Conservation (phyloP, 2,113 vertebrate genomes). For the Psilopogon haemacephalus region DNA sequence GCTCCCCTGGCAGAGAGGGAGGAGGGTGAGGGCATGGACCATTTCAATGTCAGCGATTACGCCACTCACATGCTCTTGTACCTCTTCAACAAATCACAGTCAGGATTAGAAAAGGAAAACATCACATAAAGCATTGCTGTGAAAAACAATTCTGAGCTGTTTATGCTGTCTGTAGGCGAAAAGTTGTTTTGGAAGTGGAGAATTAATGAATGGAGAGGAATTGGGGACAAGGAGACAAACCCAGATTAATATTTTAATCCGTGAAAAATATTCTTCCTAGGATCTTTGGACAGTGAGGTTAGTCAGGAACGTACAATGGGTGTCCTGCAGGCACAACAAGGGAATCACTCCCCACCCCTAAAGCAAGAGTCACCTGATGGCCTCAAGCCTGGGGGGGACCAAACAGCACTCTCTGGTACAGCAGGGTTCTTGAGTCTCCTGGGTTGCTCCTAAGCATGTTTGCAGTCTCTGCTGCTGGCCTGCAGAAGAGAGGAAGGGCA, state of each 20-base stretch:
- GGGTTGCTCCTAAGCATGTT: neutral
- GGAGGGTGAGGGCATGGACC: neutral
- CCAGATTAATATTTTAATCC: neutral
- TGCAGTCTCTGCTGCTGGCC: neutral
- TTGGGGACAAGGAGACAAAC: neutral
- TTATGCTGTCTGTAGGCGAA: neutral
- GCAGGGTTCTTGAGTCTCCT: neutral
- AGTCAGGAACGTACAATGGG: neutral
- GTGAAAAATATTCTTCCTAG: neutral
- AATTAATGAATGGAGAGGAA: neutral
- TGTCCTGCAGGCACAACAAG: rapidly evolving
- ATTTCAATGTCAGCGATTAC: neutral
- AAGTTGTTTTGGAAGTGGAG: neutral
- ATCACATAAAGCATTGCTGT: neutral
- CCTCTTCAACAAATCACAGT: neutral
- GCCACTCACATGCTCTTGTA: neutral
- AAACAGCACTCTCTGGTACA: neutral
- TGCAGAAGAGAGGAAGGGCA: neutral
- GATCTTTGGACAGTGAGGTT: neutral
- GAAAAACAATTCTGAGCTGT: neutral
- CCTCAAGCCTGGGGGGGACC: neutral
- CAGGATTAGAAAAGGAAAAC: neutral
- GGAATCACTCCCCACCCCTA: neutral
- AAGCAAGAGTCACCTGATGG: rapidly evolving
- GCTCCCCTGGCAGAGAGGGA: neutral